Conservation (phyloP, 2,797 vertebrate genomes). For the Florisuga fusca region DNA sequence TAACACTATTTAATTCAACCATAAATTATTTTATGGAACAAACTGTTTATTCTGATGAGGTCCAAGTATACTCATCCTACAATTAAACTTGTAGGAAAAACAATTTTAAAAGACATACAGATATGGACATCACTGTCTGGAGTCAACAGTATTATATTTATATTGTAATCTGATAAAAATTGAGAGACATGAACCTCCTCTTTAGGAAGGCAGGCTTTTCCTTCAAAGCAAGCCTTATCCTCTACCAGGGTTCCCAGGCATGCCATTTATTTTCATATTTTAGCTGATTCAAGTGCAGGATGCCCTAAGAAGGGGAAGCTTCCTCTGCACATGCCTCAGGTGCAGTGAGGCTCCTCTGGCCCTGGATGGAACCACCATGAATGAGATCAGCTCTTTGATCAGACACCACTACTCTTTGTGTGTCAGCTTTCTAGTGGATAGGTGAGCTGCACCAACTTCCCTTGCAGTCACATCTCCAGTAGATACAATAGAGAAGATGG, state of each 20-base stretch:
- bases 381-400: neutral
- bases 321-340: neutral
- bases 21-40: neutral
- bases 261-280: neutral
- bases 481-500: neutral
- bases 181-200: neutral
- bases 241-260: neutral
- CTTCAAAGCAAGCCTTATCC: neutral
- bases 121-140: neutral
- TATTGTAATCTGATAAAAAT: neutral
- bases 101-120: neutral
- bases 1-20: neutral
- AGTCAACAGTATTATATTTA: neutral
- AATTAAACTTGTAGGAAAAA: neutral
- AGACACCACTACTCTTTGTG: neutral
- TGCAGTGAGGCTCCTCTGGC: neutral
- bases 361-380: rapidly evolving
- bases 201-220: neutral
- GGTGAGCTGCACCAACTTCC: neutral
- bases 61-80: neutral
- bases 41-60: neutral
- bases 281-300: neutral
- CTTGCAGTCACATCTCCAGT: neutral
- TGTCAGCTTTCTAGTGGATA: neutral
- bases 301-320: too few species aligned